Base-by-base conservation (phyloP, 2,113 vertebrate species). In the Xenotilapia caudafasciata region DNA sequence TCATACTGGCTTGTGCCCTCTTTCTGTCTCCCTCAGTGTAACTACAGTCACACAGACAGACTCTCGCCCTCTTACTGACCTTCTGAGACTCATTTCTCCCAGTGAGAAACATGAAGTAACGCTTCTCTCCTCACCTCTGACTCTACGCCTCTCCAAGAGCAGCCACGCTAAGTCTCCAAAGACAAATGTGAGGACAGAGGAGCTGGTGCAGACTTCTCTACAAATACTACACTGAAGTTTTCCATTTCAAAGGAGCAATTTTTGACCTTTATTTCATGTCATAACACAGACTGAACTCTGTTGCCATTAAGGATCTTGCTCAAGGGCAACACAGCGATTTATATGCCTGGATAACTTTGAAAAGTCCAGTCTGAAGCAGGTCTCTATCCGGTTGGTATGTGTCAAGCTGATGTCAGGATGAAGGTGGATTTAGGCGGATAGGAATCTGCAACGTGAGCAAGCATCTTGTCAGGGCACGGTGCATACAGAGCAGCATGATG, bases 71-170 rank as follows among this genome's bases (percentile, higher is more conserved):
- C 45, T 33, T 31, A 31, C 28, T 77, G 73, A 77, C 84, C 42
- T n/a, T 60, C 65, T 38, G 19, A 53, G 65, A 14, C 40, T 1
- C 12, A 23, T 82, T 15, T 33, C 21, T 55, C 51, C 54, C 81
- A 9, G 42, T n/a, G 68, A 82, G 28, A 80, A 79, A 65, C 53
- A 21, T 26, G 73, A 79, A 92, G 70, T 14, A 14, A 85, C 54
- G 40, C 65, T 21, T 79, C 47, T 83, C 38, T 80, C 85, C 21
- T 85, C 86, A 83, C 91, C 83, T 90, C 56, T 86, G 88, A 83
- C 86, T 88, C 88, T 45, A 38, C 75, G 40, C 42, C 80, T 5
- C 23, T 58, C 75, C 0, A 11, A 73, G 35, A 54, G 80, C 17
- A 33, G 55, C 55, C 17, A 19, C 9, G 7, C 47, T 3, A 42